Evolutionary conservation across 2,888 invertebrate genomes (phyloP).

Genomic region (Cephus sareptanus): DNA sequence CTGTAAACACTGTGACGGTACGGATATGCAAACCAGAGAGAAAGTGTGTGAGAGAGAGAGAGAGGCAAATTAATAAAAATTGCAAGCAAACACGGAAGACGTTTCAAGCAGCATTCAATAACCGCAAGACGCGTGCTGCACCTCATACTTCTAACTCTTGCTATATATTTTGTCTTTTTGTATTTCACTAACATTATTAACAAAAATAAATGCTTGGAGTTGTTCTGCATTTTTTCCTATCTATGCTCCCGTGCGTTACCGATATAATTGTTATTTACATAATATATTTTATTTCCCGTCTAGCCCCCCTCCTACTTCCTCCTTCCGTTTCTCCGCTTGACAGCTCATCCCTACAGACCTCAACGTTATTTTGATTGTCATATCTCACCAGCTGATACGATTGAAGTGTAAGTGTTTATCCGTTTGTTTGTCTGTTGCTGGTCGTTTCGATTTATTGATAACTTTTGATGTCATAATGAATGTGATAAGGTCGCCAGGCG

Average conservation of each 20-base stretch:
- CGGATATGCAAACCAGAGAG: conserved; percentile 28
- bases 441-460: conserved; percentile 21
- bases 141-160: conserved; percentile 5
- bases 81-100: background rate
- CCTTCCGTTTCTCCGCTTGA: background rate
- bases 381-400: conserved; percentile 23
- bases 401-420: conserved; percentile 13
- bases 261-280: background rate
- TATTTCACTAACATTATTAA: conserved; percentile 22
- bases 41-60: background rate
- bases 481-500: background rate
- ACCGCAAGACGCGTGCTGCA: background rate
- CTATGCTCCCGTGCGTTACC: background rate
- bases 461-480: conserved; percentile 10
- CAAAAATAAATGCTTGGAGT: conserved; percentile 18
- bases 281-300: background rate
- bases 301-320: background rate
- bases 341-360: background rate
- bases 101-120: background rate
- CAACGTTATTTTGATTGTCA: conserved; percentile 9
- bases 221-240: conserved; percentile 4
- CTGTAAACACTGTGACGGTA: conserved; percentile 94
- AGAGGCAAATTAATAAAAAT: background rate
- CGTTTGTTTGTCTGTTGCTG: conserved; percentile 20
- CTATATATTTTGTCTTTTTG: conserved; percentile 15